Evolutionary conservation across 1,140 invertebrate species (phyloP).

Genomic region (Drosophila ficusphila): DNA sequence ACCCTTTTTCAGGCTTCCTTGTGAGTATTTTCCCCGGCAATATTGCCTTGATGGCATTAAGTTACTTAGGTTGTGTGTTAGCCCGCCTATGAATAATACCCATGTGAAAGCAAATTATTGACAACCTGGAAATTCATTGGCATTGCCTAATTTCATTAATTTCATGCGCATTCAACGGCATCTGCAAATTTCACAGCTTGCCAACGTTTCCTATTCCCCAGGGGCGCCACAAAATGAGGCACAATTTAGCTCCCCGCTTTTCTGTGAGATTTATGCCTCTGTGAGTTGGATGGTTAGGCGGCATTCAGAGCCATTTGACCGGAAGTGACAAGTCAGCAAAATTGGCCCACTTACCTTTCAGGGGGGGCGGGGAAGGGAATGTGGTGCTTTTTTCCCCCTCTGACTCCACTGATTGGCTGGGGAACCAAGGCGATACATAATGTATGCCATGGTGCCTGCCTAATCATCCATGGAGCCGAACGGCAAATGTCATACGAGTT

Average conservation of each 20-base stretch:
- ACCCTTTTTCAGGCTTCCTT: constrained; percentile 7
- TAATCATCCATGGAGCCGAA: constrained; percentile 72
- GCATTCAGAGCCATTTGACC: constrained; percentile 71
- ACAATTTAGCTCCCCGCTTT: neutral
- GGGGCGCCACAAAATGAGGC: too few relatives aligned
- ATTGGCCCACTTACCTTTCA: constrained; percentile 71
- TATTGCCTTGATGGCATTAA: neutral
- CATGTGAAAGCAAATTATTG: constrained; percentile 41
- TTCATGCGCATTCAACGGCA: constrained; percentile 68
- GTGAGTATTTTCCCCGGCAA: neutral
- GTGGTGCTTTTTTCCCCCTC: neutral
- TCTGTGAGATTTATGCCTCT: constrained; percentile 51
- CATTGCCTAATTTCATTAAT: constrained; percentile 76
- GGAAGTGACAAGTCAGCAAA: constrained; percentile 81
- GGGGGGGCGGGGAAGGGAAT: too few relatives aligned
- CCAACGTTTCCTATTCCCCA: neutral
- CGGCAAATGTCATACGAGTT: constrained; percentile 71
- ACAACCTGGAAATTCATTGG: constrained; percentile 50
- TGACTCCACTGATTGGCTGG: constrained; percentile 3
- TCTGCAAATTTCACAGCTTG: constrained; percentile 71
- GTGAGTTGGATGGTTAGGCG: constrained; percentile 31
- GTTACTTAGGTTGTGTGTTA: constrained; percentile 20
- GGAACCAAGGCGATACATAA: constrained; percentile 9
- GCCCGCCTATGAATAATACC: constrained; percentile 63
- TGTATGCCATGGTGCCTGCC: constrained; percentile 45